Evolutionary conservation across 2,888 invertebrate genomes (phyloP), one percentile per base, ranked within the genome.

Genomic region (Periphyllus acericola): DNA sequence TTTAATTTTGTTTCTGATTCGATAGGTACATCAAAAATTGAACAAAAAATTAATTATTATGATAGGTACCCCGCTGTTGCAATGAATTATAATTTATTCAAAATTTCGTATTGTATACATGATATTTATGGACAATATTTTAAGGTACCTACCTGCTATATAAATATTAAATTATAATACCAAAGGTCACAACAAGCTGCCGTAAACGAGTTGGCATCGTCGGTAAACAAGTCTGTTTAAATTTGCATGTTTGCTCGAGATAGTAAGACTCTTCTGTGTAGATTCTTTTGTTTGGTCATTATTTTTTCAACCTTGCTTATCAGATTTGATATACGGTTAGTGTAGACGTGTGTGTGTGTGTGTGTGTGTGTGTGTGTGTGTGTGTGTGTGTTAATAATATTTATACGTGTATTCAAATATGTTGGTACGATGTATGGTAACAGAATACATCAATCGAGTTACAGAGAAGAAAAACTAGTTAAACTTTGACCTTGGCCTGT

Each of bases 401-500:
- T 55, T 19, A 40, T 9, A 40, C 14, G 14, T 46, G 11, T 46
- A 46, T 46, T 1, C 11, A 46, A 14, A 11, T 14, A 46, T 46
- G 46, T 46, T 8, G 14, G 14, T 14, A 46, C 46, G 46, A 46
- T 52, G 78, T 78, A 55, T 25, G 17, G 32, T 21, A 79, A 79
- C 60, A 36, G 14, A 66, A 66, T 17, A 11, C n/a, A 66, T 36
- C 60, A 60, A 34, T 34, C 55, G 55, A 74, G 29, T 36, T n/a
- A 29, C 36, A 9, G 60, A 55, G 74, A 29, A 40, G 55, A 78
- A 36, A 86, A 86, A 79, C 72, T 36, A 55, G 71, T 87, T 60
- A 72, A 80, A 80, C 60, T 80, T 74, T 60, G 79, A 87, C 86
- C 86, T 87, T 80, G 86, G 60, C 5, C 71, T 25, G 19, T 25